Evolutionary conservation across 2,797 vertebrate genomes (phyloP).

Genomic region (Chloroceryle amazona): DNA sequence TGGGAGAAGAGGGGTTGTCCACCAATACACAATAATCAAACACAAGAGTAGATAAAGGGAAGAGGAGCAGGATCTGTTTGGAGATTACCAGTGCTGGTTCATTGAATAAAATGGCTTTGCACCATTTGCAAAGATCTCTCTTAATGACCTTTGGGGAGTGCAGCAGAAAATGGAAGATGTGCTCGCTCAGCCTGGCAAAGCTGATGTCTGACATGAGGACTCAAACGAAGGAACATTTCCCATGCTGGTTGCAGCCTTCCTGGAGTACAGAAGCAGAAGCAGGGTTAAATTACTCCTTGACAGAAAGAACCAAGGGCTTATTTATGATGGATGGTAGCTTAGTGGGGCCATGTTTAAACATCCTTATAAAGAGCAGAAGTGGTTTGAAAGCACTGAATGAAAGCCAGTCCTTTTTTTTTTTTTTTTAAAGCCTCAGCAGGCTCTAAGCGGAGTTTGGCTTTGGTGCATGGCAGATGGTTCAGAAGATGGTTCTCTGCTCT

Average conservation of each 20-base stretch:
- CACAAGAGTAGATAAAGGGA: neutral
- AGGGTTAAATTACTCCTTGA: constrained; percentile 1
- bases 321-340: constrained; percentile 30
- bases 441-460: constrained; percentile 51
- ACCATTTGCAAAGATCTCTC: neutral
- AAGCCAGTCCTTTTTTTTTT: constrained; percentile 4
- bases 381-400: constrained; percentile 28
- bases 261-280: neutral
- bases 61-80: neutral
- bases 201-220: rapidly evolving
- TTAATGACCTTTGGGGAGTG: neutral
- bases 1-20: neutral
- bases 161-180: neutral
- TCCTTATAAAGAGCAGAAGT: neutral
- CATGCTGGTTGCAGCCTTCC: rapidly evolving
- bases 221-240: neutral
- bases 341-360: neutral
- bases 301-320: neutral
- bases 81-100: neutral
- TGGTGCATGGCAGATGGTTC: constrained; percentile 54
- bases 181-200: neutral
- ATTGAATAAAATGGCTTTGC: neutral
- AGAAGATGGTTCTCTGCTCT: constrained; percentile 45
- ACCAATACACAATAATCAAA: neutral
- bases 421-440: constrained; percentile 20